phyloP scores from a whole-genome alignment of 2,113 vertebrate species.

The Haplotaxodon microlepis region DNA sequence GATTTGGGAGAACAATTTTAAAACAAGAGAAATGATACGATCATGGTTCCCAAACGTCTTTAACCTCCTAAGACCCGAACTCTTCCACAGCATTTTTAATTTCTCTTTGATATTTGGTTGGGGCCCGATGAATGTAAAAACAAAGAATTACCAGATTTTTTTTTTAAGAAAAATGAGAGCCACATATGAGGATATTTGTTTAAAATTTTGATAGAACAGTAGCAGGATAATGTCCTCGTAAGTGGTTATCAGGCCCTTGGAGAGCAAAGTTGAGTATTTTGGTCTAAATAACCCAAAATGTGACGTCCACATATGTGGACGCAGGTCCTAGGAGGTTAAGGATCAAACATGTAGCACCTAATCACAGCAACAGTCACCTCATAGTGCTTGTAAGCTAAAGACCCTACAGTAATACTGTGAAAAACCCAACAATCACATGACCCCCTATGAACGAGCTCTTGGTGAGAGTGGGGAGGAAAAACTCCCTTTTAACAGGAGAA shows the following conservation, averaged over 20 bases:
- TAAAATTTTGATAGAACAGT: neutral
- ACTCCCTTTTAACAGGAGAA: neutral
- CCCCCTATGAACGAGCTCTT: neutral
- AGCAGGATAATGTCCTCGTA: neutral
- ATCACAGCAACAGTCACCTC: neutral
- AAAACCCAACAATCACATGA: neutral
- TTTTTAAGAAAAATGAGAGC: accelerated
- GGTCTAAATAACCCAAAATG: neutral
- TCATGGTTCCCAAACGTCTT: neutral
- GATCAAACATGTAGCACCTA: neutral
- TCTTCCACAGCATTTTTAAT: neutral
- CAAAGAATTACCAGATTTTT: neutral
- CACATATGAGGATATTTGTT: neutral
- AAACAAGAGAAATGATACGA: neutral
- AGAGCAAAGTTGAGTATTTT: neutral
- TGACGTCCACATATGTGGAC: accelerated
- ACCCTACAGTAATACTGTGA: neutral
- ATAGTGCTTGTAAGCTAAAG: neutral
- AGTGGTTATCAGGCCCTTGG: accelerated
- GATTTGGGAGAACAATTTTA: neutral
- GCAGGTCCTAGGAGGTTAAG: accelerated
- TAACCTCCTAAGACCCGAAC: accelerated
- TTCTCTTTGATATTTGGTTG: neutral
- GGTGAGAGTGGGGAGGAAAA: neutral
- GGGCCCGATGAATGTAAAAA: neutral